These are phyloP conservation scores for Onychostoma macrolepis DNA, from an alignment of 2,113 vertebrate genomes.

Conservation along the genomic window DNA sequence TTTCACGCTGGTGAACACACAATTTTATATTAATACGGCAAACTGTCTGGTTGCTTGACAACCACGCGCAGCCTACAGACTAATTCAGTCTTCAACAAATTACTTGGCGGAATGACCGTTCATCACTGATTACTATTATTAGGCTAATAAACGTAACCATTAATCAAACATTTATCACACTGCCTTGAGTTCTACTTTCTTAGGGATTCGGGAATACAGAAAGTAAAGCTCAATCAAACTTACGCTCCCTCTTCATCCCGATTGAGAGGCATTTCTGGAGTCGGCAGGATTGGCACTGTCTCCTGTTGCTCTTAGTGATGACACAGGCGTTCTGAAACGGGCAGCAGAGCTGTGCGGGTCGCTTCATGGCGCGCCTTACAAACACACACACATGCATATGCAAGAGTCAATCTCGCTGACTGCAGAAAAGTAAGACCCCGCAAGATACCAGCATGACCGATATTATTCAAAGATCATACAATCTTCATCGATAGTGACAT, in stretches of 20 bases:
- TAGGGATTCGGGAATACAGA: neutral
- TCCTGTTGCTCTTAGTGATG: constrained; percentile 76
- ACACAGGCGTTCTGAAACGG: constrained; percentile 71
- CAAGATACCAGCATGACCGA: neutral
- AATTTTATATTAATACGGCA: neutral
- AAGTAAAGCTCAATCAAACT: constrained; percentile 49
- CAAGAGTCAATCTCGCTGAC: neutral
- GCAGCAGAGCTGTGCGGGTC: constrained; percentile 66
- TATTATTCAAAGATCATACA: no score
- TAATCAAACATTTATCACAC: neutral
- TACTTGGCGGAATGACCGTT: neutral
- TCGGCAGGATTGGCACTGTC: constrained; percentile 79
- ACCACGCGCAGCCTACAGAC: neutral
- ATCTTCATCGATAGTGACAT: no score
- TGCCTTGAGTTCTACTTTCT: neutral
- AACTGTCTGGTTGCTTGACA: neutral
- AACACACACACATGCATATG: neutral
- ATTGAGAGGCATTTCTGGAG: constrained; percentile 76
- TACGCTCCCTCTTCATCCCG: constrained; percentile 77
- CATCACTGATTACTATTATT: neutral
- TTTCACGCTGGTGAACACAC: neutral
- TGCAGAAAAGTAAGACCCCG: neutral
- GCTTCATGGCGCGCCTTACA: constrained; percentile 74
- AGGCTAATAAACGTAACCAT: neutral
- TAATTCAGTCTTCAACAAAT: neutral